Base-by-base conservation (phyloP, 1,140 invertebrate genomes). In the Drosophila takahashii region DNA sequence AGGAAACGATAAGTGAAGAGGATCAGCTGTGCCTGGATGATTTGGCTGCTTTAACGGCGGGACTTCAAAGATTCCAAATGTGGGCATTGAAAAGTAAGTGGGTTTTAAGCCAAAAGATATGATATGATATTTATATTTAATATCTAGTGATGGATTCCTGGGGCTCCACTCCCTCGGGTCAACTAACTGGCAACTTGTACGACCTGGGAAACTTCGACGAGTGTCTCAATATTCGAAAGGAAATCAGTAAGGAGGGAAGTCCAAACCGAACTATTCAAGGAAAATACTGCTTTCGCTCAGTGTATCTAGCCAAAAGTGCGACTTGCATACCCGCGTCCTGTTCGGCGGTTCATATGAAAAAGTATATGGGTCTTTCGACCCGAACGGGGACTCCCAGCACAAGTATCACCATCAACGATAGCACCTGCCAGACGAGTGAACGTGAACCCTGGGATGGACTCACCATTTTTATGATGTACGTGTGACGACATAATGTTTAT, bases 201-300 rank as follows among this genome's bases (percentile, higher is more conserved):
- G 67, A 84, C 15, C 18, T 90, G 22, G 86, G 85, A 9, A 76
- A 90, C 42, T 89, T 48, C 10, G 80, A 85, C 27, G 70, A 89
- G 57, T 89, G 84, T 13, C 15, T 89, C 1, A 37, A 37, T 0
- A 74, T 78, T 29, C 59, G 45, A 0, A 50, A 65, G 1, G 26
- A 26, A 1, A 27, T 57, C 3, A 18, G 13, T 18, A 37, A 47
- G 2, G 16, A 22, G 22, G 22, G 22, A 22, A 22, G 22, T 22
- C 22, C 1, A 3, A 22, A 18, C 4, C 18, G 58, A 9, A 27
- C 27, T 0, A 70, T 83, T 0, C 41, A 47, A 1, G 81, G 81
- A 7, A 85, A 85, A 32, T 85, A 79, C 41, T 85, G 80, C 8
- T 45, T 57, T 3, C 45, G 45, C 6, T 22, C 26, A 26, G 29